phyloP scores from a whole-genome alignment of 1,140 invertebrate genomes.

The Caenorhabditis latens region DNA sequence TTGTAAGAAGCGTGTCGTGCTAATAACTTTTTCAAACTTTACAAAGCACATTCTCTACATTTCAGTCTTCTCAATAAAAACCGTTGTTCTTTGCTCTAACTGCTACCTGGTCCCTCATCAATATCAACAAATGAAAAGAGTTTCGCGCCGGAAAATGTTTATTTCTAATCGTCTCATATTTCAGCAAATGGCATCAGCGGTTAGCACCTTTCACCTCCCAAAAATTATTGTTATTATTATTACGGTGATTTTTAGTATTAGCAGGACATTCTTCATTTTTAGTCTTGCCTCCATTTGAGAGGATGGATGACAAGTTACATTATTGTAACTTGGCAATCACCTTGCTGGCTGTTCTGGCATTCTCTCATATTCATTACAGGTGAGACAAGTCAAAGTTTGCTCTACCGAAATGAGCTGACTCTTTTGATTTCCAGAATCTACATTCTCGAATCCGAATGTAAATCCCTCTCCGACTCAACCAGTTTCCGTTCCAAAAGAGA shows the following conservation, averaged over 20 bases:
- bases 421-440: constrained; percentile 14
- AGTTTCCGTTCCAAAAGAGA: constrained; percentile 9
- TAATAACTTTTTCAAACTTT: too few relatives aligned
- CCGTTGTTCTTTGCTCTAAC: not conserved
- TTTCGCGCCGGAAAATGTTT: constrained; percentile 26
- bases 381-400: not conserved
- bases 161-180: constrained; percentile 25
- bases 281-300: not conserved
- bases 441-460: not conserved
- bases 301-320: constrained; percentile 21
- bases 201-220: not conserved
- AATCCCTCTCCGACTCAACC: not conserved
- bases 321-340: constrained; percentile 26
- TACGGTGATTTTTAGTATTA: not conserved
- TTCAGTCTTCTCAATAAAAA: not conserved
- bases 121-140: constrained; percentile 39
- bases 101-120: not conserved
- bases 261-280: not conserved
- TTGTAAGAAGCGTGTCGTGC: too few relatives aligned
- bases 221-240: constrained; percentile 1
- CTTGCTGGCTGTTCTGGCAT: not conserved
- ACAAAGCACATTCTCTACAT: too few relatives aligned
- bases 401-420: not conserved
- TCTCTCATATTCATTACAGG: constrained; percentile 55
- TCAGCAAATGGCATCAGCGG: not conserved